These are phyloP conservation scores for Tenthredo livida DNA, from an alignment of 2,888 invertebrate species.

Conservation along the genomic window DNA sequence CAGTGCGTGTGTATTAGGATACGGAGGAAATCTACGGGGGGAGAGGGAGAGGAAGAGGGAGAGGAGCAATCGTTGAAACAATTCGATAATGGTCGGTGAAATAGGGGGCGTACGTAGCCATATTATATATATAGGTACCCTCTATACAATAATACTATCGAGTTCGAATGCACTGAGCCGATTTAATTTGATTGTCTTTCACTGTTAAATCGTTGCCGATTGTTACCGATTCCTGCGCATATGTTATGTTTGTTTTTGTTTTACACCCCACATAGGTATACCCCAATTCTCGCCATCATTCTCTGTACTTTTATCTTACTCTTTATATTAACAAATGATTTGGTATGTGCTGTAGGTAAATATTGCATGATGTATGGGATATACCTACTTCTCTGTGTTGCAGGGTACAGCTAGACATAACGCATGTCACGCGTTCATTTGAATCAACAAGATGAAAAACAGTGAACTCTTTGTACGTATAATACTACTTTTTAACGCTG, in stretches of 20 bases:
- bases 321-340: background rate
- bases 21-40: background rate
- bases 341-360: background rate
- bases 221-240: constrained; percentile 59
- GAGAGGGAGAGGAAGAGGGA: background rate
- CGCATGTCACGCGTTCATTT: background rate
- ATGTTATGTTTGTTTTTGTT: constrained; percentile 55
- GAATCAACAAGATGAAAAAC: background rate
- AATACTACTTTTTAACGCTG: background rate
- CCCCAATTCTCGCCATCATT: background rate
- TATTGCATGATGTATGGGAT: background rate
- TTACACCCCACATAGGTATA: background rate
- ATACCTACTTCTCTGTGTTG: background rate
- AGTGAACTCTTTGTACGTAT: background rate
- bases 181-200: constrained; percentile 53
- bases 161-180: constrained; percentile 31
- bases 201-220: constrained; percentile 62
- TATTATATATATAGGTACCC: background rate
- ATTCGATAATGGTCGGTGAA: constrained; percentile 47
- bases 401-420: background rate
- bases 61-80: constrained; percentile 43
- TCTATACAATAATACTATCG: constrained; percentile 37
- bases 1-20: background rate
- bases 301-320: background rate
- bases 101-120: constrained; percentile 25